phyloP scores from a whole-genome alignment of 1,140 invertebrate genomes.

The Diachasma alloeum region DNA sequence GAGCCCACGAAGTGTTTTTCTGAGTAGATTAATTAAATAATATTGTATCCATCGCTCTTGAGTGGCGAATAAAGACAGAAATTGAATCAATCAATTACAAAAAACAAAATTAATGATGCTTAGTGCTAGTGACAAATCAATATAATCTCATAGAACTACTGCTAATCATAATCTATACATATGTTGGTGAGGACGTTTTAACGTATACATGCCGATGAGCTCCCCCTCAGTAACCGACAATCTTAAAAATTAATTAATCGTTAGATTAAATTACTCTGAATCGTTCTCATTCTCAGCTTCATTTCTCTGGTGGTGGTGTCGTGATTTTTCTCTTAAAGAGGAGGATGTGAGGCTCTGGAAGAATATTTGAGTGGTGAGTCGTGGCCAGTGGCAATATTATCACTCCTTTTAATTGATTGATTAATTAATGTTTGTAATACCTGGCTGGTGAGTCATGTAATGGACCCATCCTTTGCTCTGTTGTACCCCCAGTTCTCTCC shows the following conservation, averaged over 20 bases:
- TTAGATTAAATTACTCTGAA: conserved; percentile 34
- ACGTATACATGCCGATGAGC: background rate
- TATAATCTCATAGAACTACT: background rate
- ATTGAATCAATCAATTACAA: background rate
- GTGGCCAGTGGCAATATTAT: background rate
- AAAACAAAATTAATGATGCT: background rate
- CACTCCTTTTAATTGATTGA: background rate
- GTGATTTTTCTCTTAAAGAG: conserved; percentile 73
- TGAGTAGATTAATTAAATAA: background rate
- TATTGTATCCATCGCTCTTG: background rate
- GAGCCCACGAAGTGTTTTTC: background rate
- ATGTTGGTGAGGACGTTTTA: background rate
- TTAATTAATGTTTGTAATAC: conserved; percentile 57
- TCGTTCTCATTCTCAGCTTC: conserved; percentile 35
- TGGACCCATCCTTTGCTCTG: conserved; percentile 95
- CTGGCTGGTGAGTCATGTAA: conserved; percentile 93
- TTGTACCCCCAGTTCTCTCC: conserved; percentile 91
- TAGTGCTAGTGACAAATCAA: background rate
- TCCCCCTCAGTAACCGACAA: background rate
- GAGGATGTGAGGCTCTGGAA: conserved; percentile 73
- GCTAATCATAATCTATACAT: background rate
- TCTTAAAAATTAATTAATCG: conserved; percentile 39
- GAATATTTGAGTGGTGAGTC: background rate
- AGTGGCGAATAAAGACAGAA: background rate
- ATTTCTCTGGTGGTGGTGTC: conserved; percentile 60